Evolutionary conservation across 1,140 invertebrate species (phyloP).

Genomic region (Lamellibrachia luymesi): DNA sequence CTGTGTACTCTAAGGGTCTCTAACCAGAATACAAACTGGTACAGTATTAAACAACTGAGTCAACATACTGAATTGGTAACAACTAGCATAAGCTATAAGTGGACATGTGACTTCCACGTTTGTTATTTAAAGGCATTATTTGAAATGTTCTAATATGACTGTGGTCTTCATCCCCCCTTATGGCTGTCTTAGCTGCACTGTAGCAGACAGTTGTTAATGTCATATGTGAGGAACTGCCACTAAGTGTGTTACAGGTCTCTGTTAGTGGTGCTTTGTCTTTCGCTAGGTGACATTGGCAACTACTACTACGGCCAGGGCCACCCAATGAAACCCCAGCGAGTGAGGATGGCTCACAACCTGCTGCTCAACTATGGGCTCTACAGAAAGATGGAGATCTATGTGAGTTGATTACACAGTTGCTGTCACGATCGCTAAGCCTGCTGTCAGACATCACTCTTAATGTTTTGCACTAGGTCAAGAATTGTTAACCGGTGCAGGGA

Average conservation of each 20-base stretch:
- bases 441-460: too few relatives aligned
- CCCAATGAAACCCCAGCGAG: constrained; percentile 99
- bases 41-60: too few relatives aligned
- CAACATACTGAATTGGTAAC: too few relatives aligned
- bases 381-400: constrained; percentile 99
- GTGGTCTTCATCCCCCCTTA: background rate
- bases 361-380: constrained; percentile 98
- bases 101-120: background rate
- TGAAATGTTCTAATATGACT: background rate
- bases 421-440: too few relatives aligned
- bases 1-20: too few relatives aligned
- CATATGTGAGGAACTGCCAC: background rate
- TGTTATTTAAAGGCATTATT: background rate
- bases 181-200: too few relatives aligned
- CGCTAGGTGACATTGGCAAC: constrained; percentile 94
- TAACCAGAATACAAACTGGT: too few relatives aligned
- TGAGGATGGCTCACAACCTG: constrained; percentile 99
- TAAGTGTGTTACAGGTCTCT: constrained; percentile 3
- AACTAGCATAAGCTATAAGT: too few relatives aligned
- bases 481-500: too few relatives aligned
- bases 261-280: constrained; percentile 21
- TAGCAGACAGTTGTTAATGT: background rate
- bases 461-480: too few relatives aligned
- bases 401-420: constrained; percentile 64
- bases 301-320: constrained; percentile 99